Percentiles rank a stretch among this genome's conserved stretches.
Conservation (phyloP, 2,888 invertebrate genomes). For the Dexiosoma caninum region DNA sequence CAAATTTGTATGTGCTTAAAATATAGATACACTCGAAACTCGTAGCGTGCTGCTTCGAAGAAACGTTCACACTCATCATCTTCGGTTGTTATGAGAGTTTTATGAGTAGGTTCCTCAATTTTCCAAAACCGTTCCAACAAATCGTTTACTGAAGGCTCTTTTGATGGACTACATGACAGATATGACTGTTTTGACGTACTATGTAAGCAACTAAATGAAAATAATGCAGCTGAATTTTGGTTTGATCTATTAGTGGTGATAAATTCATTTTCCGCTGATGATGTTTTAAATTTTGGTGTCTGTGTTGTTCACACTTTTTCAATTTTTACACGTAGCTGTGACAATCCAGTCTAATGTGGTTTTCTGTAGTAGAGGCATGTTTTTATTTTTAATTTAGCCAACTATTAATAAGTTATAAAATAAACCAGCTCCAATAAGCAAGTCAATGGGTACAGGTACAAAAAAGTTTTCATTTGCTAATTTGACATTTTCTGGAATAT, state of each 20-base stretch:
- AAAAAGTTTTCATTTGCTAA: too few species aligned
- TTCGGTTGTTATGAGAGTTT: background rate
- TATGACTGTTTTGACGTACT: background rate
- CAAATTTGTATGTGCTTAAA: too few species aligned
- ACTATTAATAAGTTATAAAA: background rate
- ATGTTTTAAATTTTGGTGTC: background rate
- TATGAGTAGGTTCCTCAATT: background rate
- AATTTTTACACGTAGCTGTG: background rate
- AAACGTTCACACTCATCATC: slow-evolving; percentile 27
- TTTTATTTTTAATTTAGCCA: slow-evolving; percentile 12
- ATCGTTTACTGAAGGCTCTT: background rate
- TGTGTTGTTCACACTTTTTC: background rate
- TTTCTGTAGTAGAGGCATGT: slow-evolving; percentile 19
- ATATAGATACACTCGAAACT: too few species aligned
- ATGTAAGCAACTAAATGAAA: background rate
- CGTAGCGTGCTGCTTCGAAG: background rate
- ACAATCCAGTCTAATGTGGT: background rate
- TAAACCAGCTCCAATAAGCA: slow-evolving; percentile 8
- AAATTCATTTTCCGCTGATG: background rate
- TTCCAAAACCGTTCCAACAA: slow-evolving; percentile 31
- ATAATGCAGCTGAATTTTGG: background rate
- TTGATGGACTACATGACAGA: too few species aligned
- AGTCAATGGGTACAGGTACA: slow-evolving; percentile 2
- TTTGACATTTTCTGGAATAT: too few species aligned
- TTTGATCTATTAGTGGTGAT: background rate